Evolutionary conservation across 2,888 invertebrate species (phyloP), one percentile per base, ranked within the genome.

Genomic region (Deilephila elpenor): DNA sequence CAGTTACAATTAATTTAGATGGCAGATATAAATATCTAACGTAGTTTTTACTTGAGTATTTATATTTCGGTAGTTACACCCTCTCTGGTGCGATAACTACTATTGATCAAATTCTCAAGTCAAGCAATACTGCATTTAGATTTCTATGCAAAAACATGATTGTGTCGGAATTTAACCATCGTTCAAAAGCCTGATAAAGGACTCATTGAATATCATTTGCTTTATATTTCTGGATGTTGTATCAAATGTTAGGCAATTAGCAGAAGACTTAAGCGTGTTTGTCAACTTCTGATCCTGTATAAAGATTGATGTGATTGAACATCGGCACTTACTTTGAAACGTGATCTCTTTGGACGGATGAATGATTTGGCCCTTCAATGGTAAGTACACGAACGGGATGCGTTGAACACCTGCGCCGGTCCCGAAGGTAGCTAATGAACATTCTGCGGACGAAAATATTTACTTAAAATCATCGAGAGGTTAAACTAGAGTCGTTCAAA

Each of bases 331-430:
- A 97, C 97, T 97, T 91, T 96, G 95, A 89, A 98, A 97, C 82
- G 96, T 96, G 85, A 98, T 98, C 93, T 98, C 98, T 83, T 97
- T 96, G 78, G 98, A 97, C 1, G 98, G 98, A 92, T 98, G 97
- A 82, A 98, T 97, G 81, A 98, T 97, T 93, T 98, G 98, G 62
- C 98, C 98, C 86, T 97, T 97, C 77, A 97, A 93, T 25, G 98
- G 98, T 79, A 98, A 93, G 89, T 97, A 98, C 29, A 98, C 97
- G 88, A 97, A 97, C 32, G 98, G 98, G 81, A 98, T 97, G 86
- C 96, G 96, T 89, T 98, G 98, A 70, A 96, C 92, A 44, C 95
- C 95, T 73, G 95, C 95, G 67, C 96, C 96, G 29, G 96, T 95
- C 75, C 96, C 97, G 88, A 98, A 98, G 44, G 97, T 97, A 72